A percentile compares a stretch with the other conserved stretches of the same genome.
Evolutionary conservation across 2,113 vertebrate genomes (phyloP).

Genomic region (Columba livia): DNA sequence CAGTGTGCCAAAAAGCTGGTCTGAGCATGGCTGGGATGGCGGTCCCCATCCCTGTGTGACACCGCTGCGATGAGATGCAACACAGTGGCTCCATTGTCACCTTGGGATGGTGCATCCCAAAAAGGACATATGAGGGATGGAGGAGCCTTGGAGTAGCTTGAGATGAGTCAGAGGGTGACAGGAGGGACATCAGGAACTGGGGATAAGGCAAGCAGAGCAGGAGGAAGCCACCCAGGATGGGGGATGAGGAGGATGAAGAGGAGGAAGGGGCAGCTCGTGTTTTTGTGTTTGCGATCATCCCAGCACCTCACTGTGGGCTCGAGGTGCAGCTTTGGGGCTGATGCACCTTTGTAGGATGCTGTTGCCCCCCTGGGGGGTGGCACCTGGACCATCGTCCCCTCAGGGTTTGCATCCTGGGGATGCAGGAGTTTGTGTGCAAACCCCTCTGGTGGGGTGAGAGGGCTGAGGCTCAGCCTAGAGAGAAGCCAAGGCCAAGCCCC

Average conservation of each 20-base stretch:
- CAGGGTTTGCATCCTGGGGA: not conserved
- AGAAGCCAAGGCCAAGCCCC: not conserved
- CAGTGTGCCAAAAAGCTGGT: not conserved
- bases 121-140: accelerated
- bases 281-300: not conserved
- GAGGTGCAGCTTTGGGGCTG: accelerated
- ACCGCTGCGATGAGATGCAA: accelerated
- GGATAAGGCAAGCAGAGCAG: not conserved
- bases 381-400: accelerated
- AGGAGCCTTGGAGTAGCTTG: not conserved
- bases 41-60: not conserved
- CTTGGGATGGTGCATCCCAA: not conserved
- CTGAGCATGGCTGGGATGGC: not conserved
- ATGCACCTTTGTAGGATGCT: not conserved
- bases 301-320: not conserved
- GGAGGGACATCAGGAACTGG: not conserved
- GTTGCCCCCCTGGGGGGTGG: too few species aligned
- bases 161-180: not conserved
- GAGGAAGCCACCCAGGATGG: not conserved
- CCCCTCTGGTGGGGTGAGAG: not conserved
- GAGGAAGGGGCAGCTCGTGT: accelerated
- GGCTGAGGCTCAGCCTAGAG: not conserved
- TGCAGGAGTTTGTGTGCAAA: not conserved
- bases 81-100: not conserved
- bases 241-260: not conserved